Conservation (phyloP, 2,113 vertebrate species). For the Hippocampus zosterae region DNA sequence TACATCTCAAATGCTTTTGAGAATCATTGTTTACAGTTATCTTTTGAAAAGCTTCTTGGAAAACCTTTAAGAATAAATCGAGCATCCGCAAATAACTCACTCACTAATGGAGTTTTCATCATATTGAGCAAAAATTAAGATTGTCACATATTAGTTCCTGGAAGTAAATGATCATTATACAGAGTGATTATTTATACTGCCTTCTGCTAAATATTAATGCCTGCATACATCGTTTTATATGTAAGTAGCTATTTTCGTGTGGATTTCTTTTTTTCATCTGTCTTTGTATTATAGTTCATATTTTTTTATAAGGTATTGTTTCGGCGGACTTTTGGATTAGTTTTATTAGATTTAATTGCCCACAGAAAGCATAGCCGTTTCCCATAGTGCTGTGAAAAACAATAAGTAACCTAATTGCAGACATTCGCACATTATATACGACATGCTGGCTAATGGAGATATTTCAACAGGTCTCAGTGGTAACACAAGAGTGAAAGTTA, state of each 20-base stretch:
- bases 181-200: not conserved
- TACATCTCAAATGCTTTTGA: conserved; percentile 45
- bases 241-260: not conserved
- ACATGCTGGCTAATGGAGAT: not conserved
- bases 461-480: not conserved
- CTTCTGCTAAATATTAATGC: not conserved
- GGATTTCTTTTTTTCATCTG: not conserved
- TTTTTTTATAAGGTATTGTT: not conserved
- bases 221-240: not conserved
- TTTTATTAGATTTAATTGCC: not conserved
- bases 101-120: no score
- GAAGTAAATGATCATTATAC: no score
- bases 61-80: not conserved
- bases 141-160: not conserved
- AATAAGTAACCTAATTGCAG: not conserved
- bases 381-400: not conserved
- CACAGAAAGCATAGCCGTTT: not conserved
- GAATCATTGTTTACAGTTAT: conserved; percentile 42
- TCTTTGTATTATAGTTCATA: not conserved
- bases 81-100: not conserved
- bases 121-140: not conserved
- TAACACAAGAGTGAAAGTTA: not conserved
- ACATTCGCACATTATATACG: not conserved
- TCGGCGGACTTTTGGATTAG: not conserved
- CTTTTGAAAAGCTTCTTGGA: conserved; percentile 7